Evolutionary conservation across 1,140 invertebrate species (phyloP).

Genomic region (Megalonaias nervosa): DNA sequence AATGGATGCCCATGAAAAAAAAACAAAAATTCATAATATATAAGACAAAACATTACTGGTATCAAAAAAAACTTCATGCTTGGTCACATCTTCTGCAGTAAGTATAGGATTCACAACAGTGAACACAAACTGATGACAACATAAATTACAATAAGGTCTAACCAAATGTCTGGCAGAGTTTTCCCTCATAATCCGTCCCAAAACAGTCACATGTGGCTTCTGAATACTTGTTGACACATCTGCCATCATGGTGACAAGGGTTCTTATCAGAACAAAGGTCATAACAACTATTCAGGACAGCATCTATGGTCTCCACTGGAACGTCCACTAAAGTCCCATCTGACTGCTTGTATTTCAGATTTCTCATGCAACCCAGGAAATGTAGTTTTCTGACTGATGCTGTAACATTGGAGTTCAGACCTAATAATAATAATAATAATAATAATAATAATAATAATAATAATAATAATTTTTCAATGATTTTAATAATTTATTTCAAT

Average conservation of each 20-base stretch:
- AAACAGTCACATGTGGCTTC: slow-evolving; percentile 78
- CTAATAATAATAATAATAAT: slow-evolving; percentile 17
- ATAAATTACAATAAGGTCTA: no score
- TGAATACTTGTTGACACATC: slow-evolving; percentile 59
- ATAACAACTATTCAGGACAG: slow-evolving; percentile 54
- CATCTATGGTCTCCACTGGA: slow-evolving; percentile 78
- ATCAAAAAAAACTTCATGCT: no score
- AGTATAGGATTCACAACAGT: no score
- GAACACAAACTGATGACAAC: no score
- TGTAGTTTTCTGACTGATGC: slow-evolving; percentile 86
- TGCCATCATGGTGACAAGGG: slow-evolving; percentile 49
- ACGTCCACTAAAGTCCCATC: slow-evolving; percentile 85
- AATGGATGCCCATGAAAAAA: no score
- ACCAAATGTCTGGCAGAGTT: slow-evolving; percentile 78
- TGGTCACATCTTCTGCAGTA: no score
- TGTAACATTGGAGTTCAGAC: slow-evolving; percentile 22
- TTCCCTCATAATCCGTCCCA: slow-evolving; percentile 90
- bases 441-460: neutral
- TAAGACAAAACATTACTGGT: no score
- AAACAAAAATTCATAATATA: no score
- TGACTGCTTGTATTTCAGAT: slow-evolving; percentile 86
- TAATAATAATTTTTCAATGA: slow-evolving; percentile 81
- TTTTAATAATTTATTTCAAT: slow-evolving; percentile 71
- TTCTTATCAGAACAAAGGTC: slow-evolving; percentile 76
- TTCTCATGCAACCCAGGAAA: slow-evolving; percentile 91